Percentiles rank a stretch among this genome's conserved stretches.
Conservation (phyloP, 2,888 invertebrate genomes). For the Netelia fuscicornis region DNA sequence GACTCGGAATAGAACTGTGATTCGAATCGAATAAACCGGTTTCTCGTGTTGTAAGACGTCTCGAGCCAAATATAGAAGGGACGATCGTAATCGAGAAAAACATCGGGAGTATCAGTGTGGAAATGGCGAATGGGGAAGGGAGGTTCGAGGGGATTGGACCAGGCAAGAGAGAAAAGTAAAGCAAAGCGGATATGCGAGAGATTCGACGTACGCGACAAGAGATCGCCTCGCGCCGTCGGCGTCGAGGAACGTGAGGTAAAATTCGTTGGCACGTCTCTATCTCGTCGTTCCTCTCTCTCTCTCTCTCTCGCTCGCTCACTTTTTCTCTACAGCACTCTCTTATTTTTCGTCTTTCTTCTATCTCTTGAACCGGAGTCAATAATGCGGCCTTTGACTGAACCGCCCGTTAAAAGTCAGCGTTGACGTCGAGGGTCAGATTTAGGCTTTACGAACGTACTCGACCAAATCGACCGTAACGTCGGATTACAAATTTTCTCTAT, state of each 20-base stretch:
- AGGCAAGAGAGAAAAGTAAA: slow-evolving; percentile 38
- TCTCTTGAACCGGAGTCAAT: slow-evolving; percentile 80
- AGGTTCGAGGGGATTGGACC: slow-evolving; percentile 30
- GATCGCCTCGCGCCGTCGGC: slow-evolving; percentile 64
- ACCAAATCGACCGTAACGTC: slow-evolving; percentile 24
- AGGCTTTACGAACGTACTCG: slow-evolving; percentile 69
- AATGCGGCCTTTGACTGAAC: slow-evolving; percentile 81
- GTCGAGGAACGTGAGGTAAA: slow-evolving; percentile 49
- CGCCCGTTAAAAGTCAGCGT: slow-evolving; percentile 79
- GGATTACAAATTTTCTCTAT: slow-evolving; percentile 38
- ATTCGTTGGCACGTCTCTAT: slow-evolving; percentile 60
- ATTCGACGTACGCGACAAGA: slow-evolving; percentile 58
- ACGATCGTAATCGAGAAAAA: slow-evolving; percentile 28
- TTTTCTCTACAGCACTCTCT: slow-evolving; percentile 1
- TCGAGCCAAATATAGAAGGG: slow-evolving; percentile 25
- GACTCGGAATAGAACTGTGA: not conserved
- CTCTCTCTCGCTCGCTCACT: not conserved
- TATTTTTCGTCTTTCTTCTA: not conserved
- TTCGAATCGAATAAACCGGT: not conserved
- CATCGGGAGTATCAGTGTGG: slow-evolving; percentile 23
- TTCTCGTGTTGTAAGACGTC: not conserved
- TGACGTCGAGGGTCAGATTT: slow-evolving; percentile 82
- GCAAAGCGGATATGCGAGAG: slow-evolving; percentile 52
- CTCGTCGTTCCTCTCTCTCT: slow-evolving; percentile 27
- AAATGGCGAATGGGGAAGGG: slow-evolving; percentile 18